phyloP scores from a whole-genome alignment of 35 echinoderm and acorn worm genomes.

The Nesometra sesokonis region DNA sequence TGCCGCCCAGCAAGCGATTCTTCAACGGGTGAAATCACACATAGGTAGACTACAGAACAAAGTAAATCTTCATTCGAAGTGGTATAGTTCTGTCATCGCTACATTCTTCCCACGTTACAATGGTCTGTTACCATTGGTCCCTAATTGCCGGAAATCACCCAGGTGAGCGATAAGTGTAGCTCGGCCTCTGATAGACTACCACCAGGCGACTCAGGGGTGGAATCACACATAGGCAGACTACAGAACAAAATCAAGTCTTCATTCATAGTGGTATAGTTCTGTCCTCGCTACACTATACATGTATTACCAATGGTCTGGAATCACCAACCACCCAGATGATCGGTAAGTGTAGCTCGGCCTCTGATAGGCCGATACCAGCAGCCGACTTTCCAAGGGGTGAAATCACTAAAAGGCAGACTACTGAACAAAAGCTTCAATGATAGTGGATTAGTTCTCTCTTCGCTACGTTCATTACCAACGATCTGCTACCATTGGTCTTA shows the following conservation, averaged over 20 bases:
- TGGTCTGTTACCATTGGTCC: not conserved
- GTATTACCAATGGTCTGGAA: no score
- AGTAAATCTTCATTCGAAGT: not conserved
- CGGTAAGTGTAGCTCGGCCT: not conserved
- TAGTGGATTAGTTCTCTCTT: no score
- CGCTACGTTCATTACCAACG: no score
- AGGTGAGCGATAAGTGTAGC: not conserved
- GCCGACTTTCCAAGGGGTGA: not conserved
- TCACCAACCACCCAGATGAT: not conserved
- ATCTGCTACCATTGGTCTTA: not conserved
- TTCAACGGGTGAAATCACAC: not conserved
- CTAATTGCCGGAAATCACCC: not conserved
- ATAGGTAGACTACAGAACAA: not conserved
- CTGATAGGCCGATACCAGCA: not conserved
- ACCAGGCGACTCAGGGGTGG: not conserved
- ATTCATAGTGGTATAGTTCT: no score
- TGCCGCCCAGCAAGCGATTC: not conserved
- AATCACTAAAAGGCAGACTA: not conserved
- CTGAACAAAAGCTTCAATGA: not conserved
- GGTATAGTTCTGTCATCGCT: no score
- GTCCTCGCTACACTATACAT: no score
- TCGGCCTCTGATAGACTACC: not conserved
- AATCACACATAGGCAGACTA: not conserved
- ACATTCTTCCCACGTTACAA: no score
- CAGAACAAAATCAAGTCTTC: not conserved